Evolutionary conservation across 2,797 vertebrate species (phyloP), one percentile per base, ranked within the genome.

Genomic region (Tarsius wallacei): DNA sequence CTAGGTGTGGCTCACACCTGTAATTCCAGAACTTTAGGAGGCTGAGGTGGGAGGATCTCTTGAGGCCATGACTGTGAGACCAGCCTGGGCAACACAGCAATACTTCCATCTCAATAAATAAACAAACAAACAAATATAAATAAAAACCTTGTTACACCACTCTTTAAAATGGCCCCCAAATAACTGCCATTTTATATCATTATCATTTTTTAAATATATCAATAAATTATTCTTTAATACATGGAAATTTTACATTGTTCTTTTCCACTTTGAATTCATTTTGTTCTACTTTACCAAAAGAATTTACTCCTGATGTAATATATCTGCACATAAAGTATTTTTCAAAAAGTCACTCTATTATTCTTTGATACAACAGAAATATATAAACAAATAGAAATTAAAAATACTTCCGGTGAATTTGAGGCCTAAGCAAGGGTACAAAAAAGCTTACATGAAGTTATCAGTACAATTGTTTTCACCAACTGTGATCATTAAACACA

Each of bases 111-210:
- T 42, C 42, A 42, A 42, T 42, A 42, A 42, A 42, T 42, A 42
- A 42, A 42, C 42, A 42, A 42, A 42, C 42, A 4, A 42, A 42
- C 7, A 42, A 42, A 42, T 42, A 42, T 42, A 42, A 42, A 42
- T 42, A 42, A 42, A 93, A 61, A 22, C 64, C 22, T 59, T 49
- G 24, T 93, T 82, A 33, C 3, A 63, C 73, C 36, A 77, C 57
- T 87, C 64, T 76, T 96, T 82, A 93, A 87, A 85, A 82, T 68
- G 33, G 77, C 53, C 83, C 63, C 66, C 94, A 93, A 53, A 47
- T n/a, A n/a, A 73, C 6, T 57, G 68, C n/a, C 28, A 31, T 88
- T 94, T 87, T 87, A 55, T 81, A 24, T 0, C 12, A 21, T 47
- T 61, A 59, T 74, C 53, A 36, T 68, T 78, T 94, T 26, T 7